A percentile compares a stretch with the other conserved stretches of the same genome.
phyloP scores from a whole-genome alignment of 2,888 invertebrate species.

The Cataglyphis livida region DNA sequence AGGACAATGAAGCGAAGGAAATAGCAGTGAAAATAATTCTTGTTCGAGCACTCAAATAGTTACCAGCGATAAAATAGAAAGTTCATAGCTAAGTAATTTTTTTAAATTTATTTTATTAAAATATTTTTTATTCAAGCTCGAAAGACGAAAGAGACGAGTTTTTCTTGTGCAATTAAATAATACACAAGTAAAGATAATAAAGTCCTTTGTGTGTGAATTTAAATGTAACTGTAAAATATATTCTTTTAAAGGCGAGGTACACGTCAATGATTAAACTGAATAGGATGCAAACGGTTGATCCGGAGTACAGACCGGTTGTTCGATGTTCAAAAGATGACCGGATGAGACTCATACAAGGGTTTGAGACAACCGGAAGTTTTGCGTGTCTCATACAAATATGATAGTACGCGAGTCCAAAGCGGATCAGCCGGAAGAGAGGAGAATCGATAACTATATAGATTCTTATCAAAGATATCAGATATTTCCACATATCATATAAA shows the following conservation, averaged over 20 bases:
- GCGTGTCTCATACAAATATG: slow-evolving; percentile 53
- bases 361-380: slow-evolving; percentile 69
- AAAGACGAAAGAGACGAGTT: neutral
- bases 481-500: neutral
- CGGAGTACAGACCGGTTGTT: slow-evolving; percentile 52
- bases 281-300: slow-evolving; percentile 67
- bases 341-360: slow-evolving; percentile 68
- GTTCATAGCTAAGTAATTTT: neutral
- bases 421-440: slow-evolving; percentile 57
- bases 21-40: neutral
- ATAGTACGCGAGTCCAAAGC: slow-evolving; percentile 42
- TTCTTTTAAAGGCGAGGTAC: slow-evolving; percentile 14
- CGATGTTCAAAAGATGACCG: slow-evolving; percentile 70
- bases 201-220: slow-evolving; percentile 17
- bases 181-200: neutral
- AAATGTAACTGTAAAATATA: slow-evolving; percentile 6
- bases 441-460: slow-evolving; percentile 18
- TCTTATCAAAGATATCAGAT: neutral
- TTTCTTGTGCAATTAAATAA: neutral
- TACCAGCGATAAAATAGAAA: neutral
- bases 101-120: slow-evolving; percentile 1
- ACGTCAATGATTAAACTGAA: slow-evolving; percentile 51
- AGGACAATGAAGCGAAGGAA: neutral
- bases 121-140: neutral
- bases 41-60: neutral